Conservation (phyloP, 1,140 invertebrate species). For the Danaus plexippus region DNA sequence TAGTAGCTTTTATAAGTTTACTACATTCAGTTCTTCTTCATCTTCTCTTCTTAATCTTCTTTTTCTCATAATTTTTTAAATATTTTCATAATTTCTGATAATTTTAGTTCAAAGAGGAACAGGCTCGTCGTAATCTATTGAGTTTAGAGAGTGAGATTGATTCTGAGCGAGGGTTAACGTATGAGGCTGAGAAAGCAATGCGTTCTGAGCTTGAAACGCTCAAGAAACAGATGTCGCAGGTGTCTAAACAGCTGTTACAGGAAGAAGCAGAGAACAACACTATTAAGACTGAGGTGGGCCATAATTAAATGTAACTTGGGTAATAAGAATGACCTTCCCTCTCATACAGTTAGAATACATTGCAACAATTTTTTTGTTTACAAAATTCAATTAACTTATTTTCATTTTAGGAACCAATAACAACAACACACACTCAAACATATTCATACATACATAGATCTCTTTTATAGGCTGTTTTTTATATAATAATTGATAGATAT, state of each 20-base stretch:
- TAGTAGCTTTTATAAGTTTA: not conserved
- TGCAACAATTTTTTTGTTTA: conserved; percentile 3
- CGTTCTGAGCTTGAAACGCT: conserved; percentile 36
- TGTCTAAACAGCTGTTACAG: conserved; percentile 32
- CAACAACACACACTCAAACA: too few relatives aligned
- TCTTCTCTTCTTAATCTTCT: too few relatives aligned
- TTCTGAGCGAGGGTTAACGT: conserved; percentile 33
- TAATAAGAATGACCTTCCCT: too few relatives aligned
- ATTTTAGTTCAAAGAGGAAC: conserved; percentile 53
- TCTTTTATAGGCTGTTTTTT: too few relatives aligned
- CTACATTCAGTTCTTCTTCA: too few relatives aligned
- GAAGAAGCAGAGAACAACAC: conserved; percentile 29
- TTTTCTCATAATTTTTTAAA: too few relatives aligned
- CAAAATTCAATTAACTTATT: conserved; percentile 5
- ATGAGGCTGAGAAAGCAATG: conserved; percentile 41
- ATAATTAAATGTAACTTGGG: not conserved
- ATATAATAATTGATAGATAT: too few relatives aligned
- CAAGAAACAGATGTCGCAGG: conserved; percentile 33
- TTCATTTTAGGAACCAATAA: too few relatives aligned
- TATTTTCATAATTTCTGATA: not conserved
- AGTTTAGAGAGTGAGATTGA: conserved; percentile 33
- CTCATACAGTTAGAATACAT: too few relatives aligned
- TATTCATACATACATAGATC: too few relatives aligned
- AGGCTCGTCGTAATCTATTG: conserved; percentile 36
- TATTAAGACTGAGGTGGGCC: conserved; percentile 35